These are phyloP conservation scores for Agrotis ipsilon DNA, from an alignment of 2,888 invertebrate genomes.

Conservation along the genomic window DNA sequence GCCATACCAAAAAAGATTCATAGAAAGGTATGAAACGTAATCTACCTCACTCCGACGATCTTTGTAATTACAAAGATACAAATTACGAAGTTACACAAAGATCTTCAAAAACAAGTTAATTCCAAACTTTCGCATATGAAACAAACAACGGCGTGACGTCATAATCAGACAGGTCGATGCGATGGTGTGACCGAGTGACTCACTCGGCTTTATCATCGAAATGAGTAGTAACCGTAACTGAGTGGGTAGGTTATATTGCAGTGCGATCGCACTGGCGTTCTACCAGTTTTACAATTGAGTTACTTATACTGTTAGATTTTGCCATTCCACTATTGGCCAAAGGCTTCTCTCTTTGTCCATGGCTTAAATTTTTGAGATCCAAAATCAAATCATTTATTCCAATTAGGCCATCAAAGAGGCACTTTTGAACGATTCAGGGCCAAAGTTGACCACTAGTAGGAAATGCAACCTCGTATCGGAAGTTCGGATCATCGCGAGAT, in stretches of 20 bases:
- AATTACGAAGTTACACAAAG: conserved; percentile 7
- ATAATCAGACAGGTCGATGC: conserved; percentile 50
- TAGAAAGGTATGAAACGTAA: background rate
- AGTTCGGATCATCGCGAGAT: too few relatives aligned
- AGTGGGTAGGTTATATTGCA: conserved; percentile 22
- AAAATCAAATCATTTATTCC: too few relatives aligned
- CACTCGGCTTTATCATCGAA: conserved; percentile 38
- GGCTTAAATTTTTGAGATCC: too few relatives aligned
- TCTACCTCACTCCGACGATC: background rate
- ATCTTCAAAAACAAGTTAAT: conserved; percentile 16
- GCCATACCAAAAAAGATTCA: background rate
- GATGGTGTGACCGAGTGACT: conserved; percentile 48
- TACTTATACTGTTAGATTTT: too few relatives aligned
- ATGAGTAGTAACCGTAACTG: conserved; percentile 14
- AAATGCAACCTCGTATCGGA: too few relatives aligned
- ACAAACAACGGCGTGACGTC: conserved; percentile 41
- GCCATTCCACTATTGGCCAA: too few relatives aligned
- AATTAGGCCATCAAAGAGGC: too few relatives aligned
- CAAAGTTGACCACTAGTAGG: too few relatives aligned
- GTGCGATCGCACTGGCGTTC: conserved; percentile 30
- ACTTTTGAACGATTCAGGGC: too few relatives aligned
- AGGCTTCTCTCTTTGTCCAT: too few relatives aligned
- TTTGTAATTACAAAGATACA: background rate
- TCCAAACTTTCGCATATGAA: conserved; percentile 18
- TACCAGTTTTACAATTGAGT: background rate